Base-by-base conservation (phyloP, 64 coral and sea anemone species). In the Cladopsammia gracilis region DNA sequence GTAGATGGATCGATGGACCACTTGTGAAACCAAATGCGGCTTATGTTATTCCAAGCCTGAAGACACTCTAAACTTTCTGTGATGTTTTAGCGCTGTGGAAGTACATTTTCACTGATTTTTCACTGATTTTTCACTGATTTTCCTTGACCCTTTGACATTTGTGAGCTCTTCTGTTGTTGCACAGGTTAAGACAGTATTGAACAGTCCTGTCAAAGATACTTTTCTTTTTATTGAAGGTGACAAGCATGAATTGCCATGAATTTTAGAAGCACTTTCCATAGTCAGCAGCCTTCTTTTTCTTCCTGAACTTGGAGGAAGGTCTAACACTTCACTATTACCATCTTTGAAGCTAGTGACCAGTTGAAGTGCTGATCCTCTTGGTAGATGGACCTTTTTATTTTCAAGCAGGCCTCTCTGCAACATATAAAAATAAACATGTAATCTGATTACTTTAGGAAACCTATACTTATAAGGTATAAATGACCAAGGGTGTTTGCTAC, bases 301-400 rank as follows among this genome's bases (percentile, higher is more conserved):
- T 77, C 45, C 85, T 83, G 86, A 23, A 89, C 92, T 95, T 90
- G 77, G 46, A 71, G 93, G 93, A 74, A 95, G 93, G 79, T 95
- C 77, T 78, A 95, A 50, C 78, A 90, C 88, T 77, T 95, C 93
- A 90, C 93, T 95, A 73, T 90, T 85, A 89, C 93, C 93, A 90
- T 95, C 93, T 89, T 90, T 90, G 60, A 95, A 90, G 49, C 73
- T 85, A 61, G 86, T 49, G 70, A 90, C 52, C 23, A 71, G 59
- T 80, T 80, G 71, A 9, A 59, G 77, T 77, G 64, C 52, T 73
- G 64, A 23, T 52, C 65, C 64, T 42, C 73, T 69, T 85, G 87
- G 78, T 44, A 95, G 79, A 90, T 95, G 93, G 53, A 83, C 86
- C 48, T 94, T 94, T 64, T 89, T 10, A 49, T 94, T 71, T 89